Evolutionary conservation across 2,797 vertebrate species (phyloP).

Genomic region (Hyperoplus immaculatus): DNA sequence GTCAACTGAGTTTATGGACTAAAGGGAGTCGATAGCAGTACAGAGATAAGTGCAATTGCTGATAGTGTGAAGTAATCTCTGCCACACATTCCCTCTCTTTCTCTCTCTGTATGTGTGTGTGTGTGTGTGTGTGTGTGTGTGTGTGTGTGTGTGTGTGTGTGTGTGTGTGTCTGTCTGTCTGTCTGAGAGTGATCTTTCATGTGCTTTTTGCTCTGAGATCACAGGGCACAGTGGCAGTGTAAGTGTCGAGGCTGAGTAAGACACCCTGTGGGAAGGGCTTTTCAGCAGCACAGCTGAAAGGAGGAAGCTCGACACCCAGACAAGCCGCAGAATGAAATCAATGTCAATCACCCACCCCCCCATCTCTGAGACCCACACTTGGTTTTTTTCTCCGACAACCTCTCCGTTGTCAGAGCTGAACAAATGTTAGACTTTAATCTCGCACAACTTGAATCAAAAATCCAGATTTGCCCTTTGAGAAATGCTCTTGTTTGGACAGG

Average conservation of each 20-base stretch:
- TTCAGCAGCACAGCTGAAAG: conserved; percentile 56
- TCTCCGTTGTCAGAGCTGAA: conserved; percentile 14
- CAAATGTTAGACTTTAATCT: conserved; percentile 52
- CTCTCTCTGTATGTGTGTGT: conserved; percentile 9
- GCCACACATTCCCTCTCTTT: conserved; percentile 41
- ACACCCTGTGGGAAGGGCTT: conserved; percentile 64
- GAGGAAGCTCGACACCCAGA: conserved; percentile 58
- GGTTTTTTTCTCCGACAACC: neutral
- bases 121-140: conserved; percentile 23
- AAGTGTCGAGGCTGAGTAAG: conserved; percentile 66
- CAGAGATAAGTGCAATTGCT: conserved; percentile 69
- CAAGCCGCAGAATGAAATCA: conserved; percentile 47
- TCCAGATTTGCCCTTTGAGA: conserved; percentile 25
- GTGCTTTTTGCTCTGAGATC: conserved; percentile 72
- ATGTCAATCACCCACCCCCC: conserved; percentile 47
- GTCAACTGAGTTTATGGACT: conserved; percentile 69
- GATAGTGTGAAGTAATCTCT: conserved; percentile 68
- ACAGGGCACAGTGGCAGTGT: conserved; percentile 64
- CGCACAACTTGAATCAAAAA: conserved; percentile 31
- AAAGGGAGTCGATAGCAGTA: conserved; percentile 63
- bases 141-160: conserved; percentile 26
- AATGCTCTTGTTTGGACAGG: conserved; percentile 20
- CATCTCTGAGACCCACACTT: conserved; percentile 2
- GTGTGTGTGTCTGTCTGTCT: conserved; percentile 15
- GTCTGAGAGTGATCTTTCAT: conserved; percentile 64